These are phyloP conservation scores for Vanacampus margaritifer DNA, from an alignment of 2,113 vertebrate species.

Conservation along the genomic window DNA sequence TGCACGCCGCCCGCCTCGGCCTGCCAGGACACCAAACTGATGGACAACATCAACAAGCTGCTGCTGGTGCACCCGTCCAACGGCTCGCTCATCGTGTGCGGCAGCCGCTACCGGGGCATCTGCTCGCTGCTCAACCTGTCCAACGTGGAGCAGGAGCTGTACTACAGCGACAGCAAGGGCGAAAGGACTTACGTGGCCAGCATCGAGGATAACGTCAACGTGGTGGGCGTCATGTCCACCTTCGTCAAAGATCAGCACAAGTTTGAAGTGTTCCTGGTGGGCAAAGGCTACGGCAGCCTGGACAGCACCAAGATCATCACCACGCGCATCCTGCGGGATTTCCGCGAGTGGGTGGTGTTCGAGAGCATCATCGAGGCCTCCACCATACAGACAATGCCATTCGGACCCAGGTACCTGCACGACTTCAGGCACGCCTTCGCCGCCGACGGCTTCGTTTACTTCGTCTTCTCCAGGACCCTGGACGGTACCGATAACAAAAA, in stretches of 20 bases:
- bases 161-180: slow-evolving; percentile 85
- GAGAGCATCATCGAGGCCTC: slow-evolving; percentile 85
- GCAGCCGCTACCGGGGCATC: slow-evolving; percentile 90
- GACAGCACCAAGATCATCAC: slow-evolving; percentile 92
- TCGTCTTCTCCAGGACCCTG: slow-evolving; percentile 85
- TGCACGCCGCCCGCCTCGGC: slow-evolving; percentile 85
- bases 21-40: slow-evolving; percentile 75
- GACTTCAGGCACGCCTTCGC: slow-evolving; percentile 80
- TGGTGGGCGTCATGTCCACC: slow-evolving; percentile 86
- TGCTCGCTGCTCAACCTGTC: slow-evolving; percentile 83
- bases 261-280: slow-evolving; percentile 80
- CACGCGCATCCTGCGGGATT: slow-evolving; percentile 81
- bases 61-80: slow-evolving; percentile 77
- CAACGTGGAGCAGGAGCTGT: slow-evolving; percentile 75
- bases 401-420: slow-evolving; percentile 73
- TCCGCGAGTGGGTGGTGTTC: slow-evolving; percentile 81
- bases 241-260: not conserved
- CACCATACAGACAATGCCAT: slow-evolving; percentile 77
- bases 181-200: slow-evolving; percentile 91
- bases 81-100: slow-evolving; percentile 81
- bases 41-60: slow-evolving; percentile 86
- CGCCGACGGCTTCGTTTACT: slow-evolving; percentile 81
- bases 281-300: slow-evolving; percentile 84
- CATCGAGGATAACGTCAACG: slow-evolving; percentile 81
- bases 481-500: slow-evolving; percentile 76